Evolutionary conservation across 1,140 invertebrate genomes (phyloP).

Genomic region (Ceratina japonica): DNA sequence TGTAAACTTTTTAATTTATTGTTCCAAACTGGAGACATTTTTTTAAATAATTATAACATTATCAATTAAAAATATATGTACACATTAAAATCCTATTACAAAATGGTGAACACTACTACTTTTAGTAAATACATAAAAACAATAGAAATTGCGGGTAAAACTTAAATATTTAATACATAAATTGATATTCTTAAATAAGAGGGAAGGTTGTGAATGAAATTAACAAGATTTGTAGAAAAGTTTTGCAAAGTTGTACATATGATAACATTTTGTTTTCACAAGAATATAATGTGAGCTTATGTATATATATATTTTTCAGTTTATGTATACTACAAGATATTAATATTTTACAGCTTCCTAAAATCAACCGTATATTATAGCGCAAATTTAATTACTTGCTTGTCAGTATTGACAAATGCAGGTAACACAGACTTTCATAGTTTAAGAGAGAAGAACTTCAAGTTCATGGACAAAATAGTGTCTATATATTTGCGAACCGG

Average conservation of each 20-base stretch:
- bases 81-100: not conserved
- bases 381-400: slow-evolving; percentile 48
- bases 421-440: slow-evolving; percentile 56
- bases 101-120: not conserved
- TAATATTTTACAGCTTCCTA: slow-evolving; percentile 52
- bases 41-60: slow-evolving; percentile 5
- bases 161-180: slow-evolving; percentile 26
- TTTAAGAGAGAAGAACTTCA: slow-evolving; percentile 48
- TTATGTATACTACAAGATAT: slow-evolving; percentile 55
- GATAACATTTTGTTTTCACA: slow-evolving; percentile 66
- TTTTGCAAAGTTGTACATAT: slow-evolving; percentile 57
- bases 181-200: slow-evolving; percentile 16
- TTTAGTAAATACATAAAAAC: slow-evolving; percentile 6
- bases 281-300: slow-evolving; percentile 65
- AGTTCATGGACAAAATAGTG: slow-evolving; percentile 36
- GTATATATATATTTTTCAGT: slow-evolving; percentile 31
- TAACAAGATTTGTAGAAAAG: slow-evolving; percentile 52
- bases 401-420: slow-evolving; percentile 39
- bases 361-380: slow-evolving; percentile 48
- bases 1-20: slow-evolving; percentile 13
- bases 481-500: slow-evolving; percentile 48
- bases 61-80: not conserved
- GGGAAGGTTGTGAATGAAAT: slow-evolving; percentile 51
- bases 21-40: not conserved
- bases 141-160: not conserved